These are phyloP conservation scores for honey bee (Apis mellifera) DNA, from an alignment of 1,140 invertebrate genomes.

Conservation along the genomic window DNA sequence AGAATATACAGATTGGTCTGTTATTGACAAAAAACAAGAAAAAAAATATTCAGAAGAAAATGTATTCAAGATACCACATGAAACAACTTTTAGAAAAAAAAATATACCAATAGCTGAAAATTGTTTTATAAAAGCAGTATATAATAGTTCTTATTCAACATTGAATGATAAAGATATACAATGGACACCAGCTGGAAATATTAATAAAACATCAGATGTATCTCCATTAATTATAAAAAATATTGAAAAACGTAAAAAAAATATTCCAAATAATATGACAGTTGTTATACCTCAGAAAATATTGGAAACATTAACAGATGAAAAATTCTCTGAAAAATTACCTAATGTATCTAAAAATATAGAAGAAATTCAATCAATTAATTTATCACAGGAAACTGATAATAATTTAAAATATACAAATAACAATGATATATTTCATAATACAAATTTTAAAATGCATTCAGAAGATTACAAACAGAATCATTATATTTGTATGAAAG, in stretches of 20 bases:
- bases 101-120: background rate
- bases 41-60: background rate
- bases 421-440: background rate
- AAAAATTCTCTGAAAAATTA: background rate
- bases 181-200: conserved; percentile 28
- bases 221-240: conserved; percentile 6
- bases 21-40: background rate
- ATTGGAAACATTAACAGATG: background rate
- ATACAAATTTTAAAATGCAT: background rate
- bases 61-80: background rate
- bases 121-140: conserved; percentile 24
- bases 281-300: background rate
- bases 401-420: background rate
- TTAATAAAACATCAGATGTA: background rate
- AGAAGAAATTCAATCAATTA: background rate
- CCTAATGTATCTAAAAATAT: background rate
- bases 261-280: background rate
- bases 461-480: background rate
- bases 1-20: conserved; percentile 56
- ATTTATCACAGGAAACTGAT: background rate
- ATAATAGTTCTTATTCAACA: conserved; percentile 7
- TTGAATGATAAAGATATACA: conserved; percentile 7
- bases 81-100: background rate
- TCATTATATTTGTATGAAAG: background rate
- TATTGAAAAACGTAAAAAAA: background rate